Evolutionary conservation across 1,140 invertebrate species (phyloP), one percentile per base, ranked within the genome.

Genomic region (Scaptomyza montana): DNA sequence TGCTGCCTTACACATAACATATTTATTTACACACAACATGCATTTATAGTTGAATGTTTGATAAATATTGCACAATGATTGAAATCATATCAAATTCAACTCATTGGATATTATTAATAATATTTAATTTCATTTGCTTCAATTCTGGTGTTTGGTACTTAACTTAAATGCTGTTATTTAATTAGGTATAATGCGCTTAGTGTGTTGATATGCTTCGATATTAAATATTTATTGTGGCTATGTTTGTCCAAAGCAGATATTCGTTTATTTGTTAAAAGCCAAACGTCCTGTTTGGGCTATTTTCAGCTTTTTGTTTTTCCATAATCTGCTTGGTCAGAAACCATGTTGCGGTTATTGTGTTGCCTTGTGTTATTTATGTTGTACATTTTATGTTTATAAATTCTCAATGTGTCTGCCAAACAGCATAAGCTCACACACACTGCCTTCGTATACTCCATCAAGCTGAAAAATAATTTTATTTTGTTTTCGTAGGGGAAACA

Each of bases 171-270:
- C 30, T 33, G 7, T 6, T 33, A 33, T 33, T 33, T 33, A 33
- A 7, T 33, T 1, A 43, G 39, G 3, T n/a, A 0, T n/a, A n/a
- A n/a, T 1, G 39, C 10, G 7, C 3, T 41, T 41, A 41, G 39
- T 41, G 12, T 41, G 10, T 10, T 41, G 39, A 4, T 41, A 12
- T 41, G 7, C 39, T 41, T 41, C 10, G 39, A 41, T 41, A 41
- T n/a, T 4, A 41, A 82, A 78, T 82, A 78, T 75, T 82, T 75
- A 75, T 84, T 77, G 63, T 75, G 53, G 36, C 39, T 9, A 36
- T 36, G 33, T 36, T 36, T 36, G 8, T 36, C 8, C 33, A 36
- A 30, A 36, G 33, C 33, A 9, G 33, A 36, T 36, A 9, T 36
- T 9, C 33, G 33, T 36, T 36, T 36, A 36, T 36, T 36, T 36